Conservation (phyloP, 2,888 invertebrate species). For the Ctena decussata region DNA sequence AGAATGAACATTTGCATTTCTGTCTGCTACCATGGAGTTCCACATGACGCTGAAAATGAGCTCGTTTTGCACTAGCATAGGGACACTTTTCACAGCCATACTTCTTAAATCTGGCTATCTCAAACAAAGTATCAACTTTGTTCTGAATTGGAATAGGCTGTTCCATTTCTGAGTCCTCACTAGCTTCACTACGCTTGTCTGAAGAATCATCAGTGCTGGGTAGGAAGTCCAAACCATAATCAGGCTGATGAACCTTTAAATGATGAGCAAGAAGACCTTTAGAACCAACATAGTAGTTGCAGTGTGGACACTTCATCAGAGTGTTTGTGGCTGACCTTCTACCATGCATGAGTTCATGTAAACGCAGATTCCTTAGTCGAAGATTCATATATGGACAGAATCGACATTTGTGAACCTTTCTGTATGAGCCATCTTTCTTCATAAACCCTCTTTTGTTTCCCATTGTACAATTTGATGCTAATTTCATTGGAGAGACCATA, state of each 20-base stretch:
- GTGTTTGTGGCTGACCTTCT: conserved; percentile 85
- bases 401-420: conserved; percentile 94
- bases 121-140: conserved; percentile 90
- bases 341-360: conserved; percentile 94
- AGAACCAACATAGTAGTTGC: conserved; percentile 93
- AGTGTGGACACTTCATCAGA: conserved; percentile 91
- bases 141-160: conserved; percentile 67
- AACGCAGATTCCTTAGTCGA: conserved; percentile 93
- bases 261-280: conserved; percentile 90
- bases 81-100: conserved; percentile 90
- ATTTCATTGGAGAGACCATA: conserved; percentile 79
- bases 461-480: conserved; percentile 72
- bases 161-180: conserved; percentile 64
- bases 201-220: conserved; percentile 59
- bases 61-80: conserved; percentile 94
- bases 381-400: conserved; percentile 94
- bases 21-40: conserved; percentile 94
- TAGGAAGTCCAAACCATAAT: conserved; percentile 81
- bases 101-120: conserved; percentile 92
- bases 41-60: conserved; percentile 94
- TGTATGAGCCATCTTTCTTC: conserved; percentile 84
- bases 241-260: conserved; percentile 90
- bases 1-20: conserved; percentile 93
- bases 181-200: conserved; percentile 64
- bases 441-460: conserved; percentile 80